Evolutionary conservation across 1,140 invertebrate species (phyloP).

Genomic region (Brachionus plicatilis): DNA sequence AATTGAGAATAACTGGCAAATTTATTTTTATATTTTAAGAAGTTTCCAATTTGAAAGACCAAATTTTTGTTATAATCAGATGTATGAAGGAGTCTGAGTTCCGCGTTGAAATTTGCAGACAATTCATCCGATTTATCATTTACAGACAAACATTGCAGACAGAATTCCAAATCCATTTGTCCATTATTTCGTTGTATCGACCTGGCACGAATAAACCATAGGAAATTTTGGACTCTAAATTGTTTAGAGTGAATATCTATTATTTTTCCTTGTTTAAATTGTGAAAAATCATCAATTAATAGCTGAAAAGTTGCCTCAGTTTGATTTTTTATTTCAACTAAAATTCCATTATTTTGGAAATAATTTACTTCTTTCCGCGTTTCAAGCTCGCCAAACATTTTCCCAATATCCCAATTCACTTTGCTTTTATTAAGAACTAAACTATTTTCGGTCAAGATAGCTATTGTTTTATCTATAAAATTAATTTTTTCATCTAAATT

Average conservation of each 20-base stretch:
- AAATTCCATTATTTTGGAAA: background rate
- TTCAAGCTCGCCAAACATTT: background rate
- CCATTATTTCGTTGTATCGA: background rate
- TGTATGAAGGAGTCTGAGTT: background rate
- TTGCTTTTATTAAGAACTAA: background rate
- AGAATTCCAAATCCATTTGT: background rate
- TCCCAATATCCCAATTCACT: background rate
- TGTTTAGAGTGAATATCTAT: background rate
- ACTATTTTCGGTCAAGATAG: background rate
- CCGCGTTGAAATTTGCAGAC: background rate
- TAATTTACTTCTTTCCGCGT: background rate
- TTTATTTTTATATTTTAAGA: background rate
- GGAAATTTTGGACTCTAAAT: background rate
- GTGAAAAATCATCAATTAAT: background rate
- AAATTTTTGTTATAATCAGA: background rate
- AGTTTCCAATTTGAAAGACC: background rate
- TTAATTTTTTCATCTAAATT: background rate
- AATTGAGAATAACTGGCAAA: background rate
- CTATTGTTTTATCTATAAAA: background rate
- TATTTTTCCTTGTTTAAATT: background rate
- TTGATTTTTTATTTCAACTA: background rate
- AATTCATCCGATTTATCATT: background rate
- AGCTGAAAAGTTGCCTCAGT: background rate
- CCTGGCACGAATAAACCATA: background rate
- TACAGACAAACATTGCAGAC: background rate